phyloP scores from a whole-genome alignment of 2,113 vertebrate species.

The Sceloporus tristichus region DNA sequence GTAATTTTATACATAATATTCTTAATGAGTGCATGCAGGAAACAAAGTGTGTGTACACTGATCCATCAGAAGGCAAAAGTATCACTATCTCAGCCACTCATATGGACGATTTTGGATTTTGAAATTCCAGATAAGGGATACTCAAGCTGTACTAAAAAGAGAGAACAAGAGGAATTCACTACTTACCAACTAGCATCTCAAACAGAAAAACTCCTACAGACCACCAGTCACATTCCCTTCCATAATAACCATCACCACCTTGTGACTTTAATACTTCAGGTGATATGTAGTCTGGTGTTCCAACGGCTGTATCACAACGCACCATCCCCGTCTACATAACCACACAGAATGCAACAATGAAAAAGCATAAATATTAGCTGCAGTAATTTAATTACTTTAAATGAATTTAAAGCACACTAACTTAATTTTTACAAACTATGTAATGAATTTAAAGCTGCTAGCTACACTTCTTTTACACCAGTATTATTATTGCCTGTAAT shows the following conservation, averaged over 20 bases:
- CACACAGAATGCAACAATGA: constrained; percentile 7
- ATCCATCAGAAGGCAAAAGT: too few relatives aligned
- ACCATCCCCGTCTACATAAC: constrained; percentile 94
- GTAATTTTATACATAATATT: too few relatives aligned
- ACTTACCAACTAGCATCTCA: constrained; percentile 98
- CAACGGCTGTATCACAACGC: constrained; percentile 98
- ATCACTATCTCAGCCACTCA: too few relatives aligned
- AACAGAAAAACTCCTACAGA: constrained; percentile 99
- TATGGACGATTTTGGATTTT: too few relatives aligned
- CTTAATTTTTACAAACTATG: background rate
- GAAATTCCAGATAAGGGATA: too few relatives aligned
- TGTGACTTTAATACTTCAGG: constrained; percentile 99
- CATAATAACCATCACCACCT: constrained; percentile 98
- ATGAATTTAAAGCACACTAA: background rate
- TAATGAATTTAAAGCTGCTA: background rate
- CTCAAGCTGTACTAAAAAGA: background rate
- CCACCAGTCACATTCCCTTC: constrained; percentile 99
- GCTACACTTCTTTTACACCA: constrained; percentile 15
- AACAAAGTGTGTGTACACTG: too few relatives aligned
- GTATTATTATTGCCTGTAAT: rapidly evolving
- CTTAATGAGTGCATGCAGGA: too few relatives aligned
- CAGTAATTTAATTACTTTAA: background rate
- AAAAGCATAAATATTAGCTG: background rate
- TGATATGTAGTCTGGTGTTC: constrained; percentile 98
- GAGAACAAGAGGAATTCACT: constrained; percentile 22